Conservation (phyloP, 2,888 invertebrate species). For the Cheilosia soror region DNA sequence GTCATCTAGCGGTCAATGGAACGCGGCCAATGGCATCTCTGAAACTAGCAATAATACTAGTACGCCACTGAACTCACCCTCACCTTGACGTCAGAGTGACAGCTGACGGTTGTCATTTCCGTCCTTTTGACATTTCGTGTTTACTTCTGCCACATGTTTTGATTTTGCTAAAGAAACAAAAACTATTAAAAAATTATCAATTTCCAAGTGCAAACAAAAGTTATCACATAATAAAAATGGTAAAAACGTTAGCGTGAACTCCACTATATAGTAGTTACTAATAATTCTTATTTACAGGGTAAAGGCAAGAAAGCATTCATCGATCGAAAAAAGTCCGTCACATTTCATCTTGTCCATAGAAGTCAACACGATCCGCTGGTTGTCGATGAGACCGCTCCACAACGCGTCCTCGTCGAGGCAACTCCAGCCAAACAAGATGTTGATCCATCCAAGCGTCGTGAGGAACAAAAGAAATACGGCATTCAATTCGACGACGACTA, state of each 20-base stretch:
- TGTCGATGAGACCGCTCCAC: conserved; percentile 94
- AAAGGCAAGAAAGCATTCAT: conserved; percentile 87
- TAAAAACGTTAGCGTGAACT: conserved; percentile 2
- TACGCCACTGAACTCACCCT: neutral
- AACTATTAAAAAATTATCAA: conserved; percentile 7
- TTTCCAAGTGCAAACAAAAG: neutral
- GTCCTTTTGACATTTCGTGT: conserved; percentile 36
- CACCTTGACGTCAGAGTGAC: neutral
- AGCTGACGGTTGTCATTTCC: conserved; percentile 1
- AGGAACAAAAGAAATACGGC: conserved; percentile 93
- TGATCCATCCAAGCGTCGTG: conserved; percentile 85
- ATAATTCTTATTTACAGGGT: conserved; percentile 76
- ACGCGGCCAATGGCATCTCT: too few relatives aligned
- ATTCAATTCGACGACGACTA: conserved; percentile 98
- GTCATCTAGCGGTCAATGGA: too few relatives aligned
- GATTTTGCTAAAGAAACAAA: conserved; percentile 20
- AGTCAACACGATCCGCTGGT: conserved; percentile 96
- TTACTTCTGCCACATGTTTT: conserved; percentile 60
- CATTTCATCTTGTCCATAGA: conserved; percentile 96
- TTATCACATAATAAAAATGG: conserved; percentile 39
- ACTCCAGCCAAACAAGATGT: conserved; percentile 71
- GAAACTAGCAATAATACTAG: too few relatives aligned
- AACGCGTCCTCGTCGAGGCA: conserved; percentile 90
- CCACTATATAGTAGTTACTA: neutral
- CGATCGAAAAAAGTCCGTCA: conserved; percentile 95